Conservation (phyloP, 2,113 vertebrate species). For the Oreochromis tanganicae region DNA sequence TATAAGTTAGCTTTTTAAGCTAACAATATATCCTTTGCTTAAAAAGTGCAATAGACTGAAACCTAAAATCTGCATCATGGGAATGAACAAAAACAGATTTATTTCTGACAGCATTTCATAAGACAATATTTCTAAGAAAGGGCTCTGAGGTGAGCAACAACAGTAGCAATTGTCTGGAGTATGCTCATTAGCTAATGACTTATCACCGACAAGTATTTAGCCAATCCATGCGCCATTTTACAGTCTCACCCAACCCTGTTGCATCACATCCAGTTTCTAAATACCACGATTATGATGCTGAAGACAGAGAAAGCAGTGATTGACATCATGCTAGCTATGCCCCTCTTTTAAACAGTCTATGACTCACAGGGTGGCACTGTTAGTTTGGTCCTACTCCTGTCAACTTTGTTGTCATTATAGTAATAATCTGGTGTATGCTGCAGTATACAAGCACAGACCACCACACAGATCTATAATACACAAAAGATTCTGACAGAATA, state of each 20-base stretch:
- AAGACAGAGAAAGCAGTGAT: neutral
- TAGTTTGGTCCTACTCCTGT: neutral
- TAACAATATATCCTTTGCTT: too few species aligned
- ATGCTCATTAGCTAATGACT: neutral
- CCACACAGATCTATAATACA: neutral
- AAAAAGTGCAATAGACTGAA: neutral
- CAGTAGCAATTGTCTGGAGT: neutral
- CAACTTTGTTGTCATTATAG: neutral
- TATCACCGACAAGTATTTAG: neutral
- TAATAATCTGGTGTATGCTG: neutral
- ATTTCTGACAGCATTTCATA: neutral
- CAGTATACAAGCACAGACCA: neutral
- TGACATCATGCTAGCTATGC: neutral
- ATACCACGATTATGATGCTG: neutral
- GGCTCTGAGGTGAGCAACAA: neutral
- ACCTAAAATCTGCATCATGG: neutral
- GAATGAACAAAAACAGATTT: neutral
- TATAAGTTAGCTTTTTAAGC: too few species aligned
- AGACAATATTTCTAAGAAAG: neutral
- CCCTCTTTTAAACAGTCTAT: neutral
- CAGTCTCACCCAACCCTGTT: neutral
- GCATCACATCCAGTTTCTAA: neutral
- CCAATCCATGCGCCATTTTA: fast-evolving
- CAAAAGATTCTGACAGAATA: neutral
- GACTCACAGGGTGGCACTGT: neutral